Evolutionary conservation across 2,113 vertebrate species (phyloP), one percentile per base, ranked within the genome.

Genomic region (Saguinus midas): DNA sequence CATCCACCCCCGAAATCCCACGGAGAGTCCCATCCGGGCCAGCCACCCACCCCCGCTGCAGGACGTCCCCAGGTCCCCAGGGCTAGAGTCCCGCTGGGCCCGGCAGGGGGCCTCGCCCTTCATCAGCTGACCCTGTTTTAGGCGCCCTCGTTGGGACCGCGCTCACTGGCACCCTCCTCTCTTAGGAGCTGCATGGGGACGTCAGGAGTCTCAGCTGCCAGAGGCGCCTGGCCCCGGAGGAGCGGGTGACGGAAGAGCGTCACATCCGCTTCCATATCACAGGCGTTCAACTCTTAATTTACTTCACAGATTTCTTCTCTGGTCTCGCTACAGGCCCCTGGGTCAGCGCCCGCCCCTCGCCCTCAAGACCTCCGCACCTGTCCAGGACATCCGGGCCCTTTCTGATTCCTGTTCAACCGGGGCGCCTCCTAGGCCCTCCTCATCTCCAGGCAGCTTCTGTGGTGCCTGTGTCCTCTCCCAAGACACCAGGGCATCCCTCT

Each of bases 191-290:
- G 3, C 61, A 29, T 64, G 61, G 12, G 0, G 27, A 64, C 5
- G 5, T 29, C 61, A 13, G 0, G 12, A 64, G 61, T 64, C 27
- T 64, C 61, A 68, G 32, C 6, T 17, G 32, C 64, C 32, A 32
- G 29, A 29, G 64, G 13, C 0, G 29, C 21, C 21, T 23, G 57
- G 57, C 57, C 57, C 9, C 57, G 50, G 50, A 52, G 29, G 32
- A 17, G 32, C 6, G 2, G 66, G 2, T n/a, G 32, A 8, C 1
- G 3, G 16, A 68, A 6, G 66, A 35, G 27, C 5, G 2, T 29
- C 61, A 64, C 45, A 4, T 48, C 43, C 27, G 25, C 27, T 45
- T 76, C 14, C 8, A 14, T 43, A 48, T 25, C 73, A 4, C 27
- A 29, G 40, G 43, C 7, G 1, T 43, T 16, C 40, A 45, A 12